Evolutionary conservation across 2,113 vertebrate species (phyloP), one percentile per base, ranked within the genome.

Genomic region (Platichthys flesus): DNA sequence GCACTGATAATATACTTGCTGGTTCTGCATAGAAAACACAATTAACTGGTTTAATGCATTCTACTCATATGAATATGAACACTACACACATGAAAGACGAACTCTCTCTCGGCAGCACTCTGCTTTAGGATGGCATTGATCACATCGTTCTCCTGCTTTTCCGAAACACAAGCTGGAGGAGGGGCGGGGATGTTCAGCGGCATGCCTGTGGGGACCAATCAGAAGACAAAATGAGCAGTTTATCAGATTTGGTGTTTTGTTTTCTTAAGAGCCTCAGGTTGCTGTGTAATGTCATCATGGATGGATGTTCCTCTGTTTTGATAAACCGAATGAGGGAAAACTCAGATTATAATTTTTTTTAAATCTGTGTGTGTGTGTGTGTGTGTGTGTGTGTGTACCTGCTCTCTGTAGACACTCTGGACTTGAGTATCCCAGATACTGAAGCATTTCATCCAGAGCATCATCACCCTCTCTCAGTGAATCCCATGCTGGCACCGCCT

Each of bases 121-220:
- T 99, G 98, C 87, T 99, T 98, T 87, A 99, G 94, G 89, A 99
- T 96, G 85, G 97, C 97, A 79, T 99, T 99, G 89, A 98, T 99
- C 78, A 99, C 97, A 56, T 99, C 98, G 0, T 98, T 98, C 93
- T 99, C 98, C 86, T 98, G 97, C 89, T 99, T 99, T 90, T 99
- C 98, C 26, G 98, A 98, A 77, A 99, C 96, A 68, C 97, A 99
- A 15, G 94, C 89, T 57, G 98, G 98, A 49, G 96, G 97, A 52
- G 95, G 95, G 70, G 97, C 97, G 59, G 98, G 98, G 79, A 97
- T 96, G 88, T 99, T 99, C 78, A 99, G 97, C 0, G 96, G 97
- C 76, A 96, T 94, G 56, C 98, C 97, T 90, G 95, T 0, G n/a
- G 47, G 45, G 54, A 75, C 21, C 64, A 78, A 81, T 37, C 20